Evolutionary conservation across 2,797 vertebrate species (phyloP), one percentile per base, ranked within the genome.

Genomic region (Diceros bicornis): DNA sequence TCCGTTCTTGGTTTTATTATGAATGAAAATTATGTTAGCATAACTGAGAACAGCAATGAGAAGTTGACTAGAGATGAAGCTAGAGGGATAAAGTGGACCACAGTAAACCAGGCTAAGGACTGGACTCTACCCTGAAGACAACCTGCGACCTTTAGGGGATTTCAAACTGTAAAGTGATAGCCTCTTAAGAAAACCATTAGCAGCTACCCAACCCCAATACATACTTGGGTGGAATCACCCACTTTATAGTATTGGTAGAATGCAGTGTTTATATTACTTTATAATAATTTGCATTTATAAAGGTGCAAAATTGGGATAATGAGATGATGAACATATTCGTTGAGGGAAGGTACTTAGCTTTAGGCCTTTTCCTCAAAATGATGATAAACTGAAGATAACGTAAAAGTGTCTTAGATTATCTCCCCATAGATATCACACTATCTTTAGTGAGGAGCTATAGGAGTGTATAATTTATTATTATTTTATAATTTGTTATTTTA

Each of bases 321-420:
- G 10, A 90, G 64, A 50, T 41, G 34, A 86, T 62, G 69, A 75
- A 81, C 47, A 74, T 50, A 85, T 61, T 64, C n/a, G 34, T 32
- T 57, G 12, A 7, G 87, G 29, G 27, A 62, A 14, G 13, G 21
- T 69, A 11, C 32, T 78, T 83, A 50, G 1, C 57, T 59, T 84
- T 91, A 95, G 66, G 41, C 27, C 32, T 95, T 91, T 69, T 64
- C 17, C 52, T 89, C 47, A n/a, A 47, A 93, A 95, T 68, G 25
- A 50, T 87, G 25, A 91, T n/a, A 88, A 78, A 81, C 74, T 75
- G 20, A 84, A 85, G 32, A 68, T 92, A 84, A 91, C 91, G 37
- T 64, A 44, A 66, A 79, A 95, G 61, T 50, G 17, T 78, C 34
- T 86, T 68, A 85, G 47, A 64, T 90, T n/a, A 62, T 83, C 7